Conservation (phyloP, 2,888 invertebrate genomes). For the Ashinkailepas kermadecensis region DNA sequence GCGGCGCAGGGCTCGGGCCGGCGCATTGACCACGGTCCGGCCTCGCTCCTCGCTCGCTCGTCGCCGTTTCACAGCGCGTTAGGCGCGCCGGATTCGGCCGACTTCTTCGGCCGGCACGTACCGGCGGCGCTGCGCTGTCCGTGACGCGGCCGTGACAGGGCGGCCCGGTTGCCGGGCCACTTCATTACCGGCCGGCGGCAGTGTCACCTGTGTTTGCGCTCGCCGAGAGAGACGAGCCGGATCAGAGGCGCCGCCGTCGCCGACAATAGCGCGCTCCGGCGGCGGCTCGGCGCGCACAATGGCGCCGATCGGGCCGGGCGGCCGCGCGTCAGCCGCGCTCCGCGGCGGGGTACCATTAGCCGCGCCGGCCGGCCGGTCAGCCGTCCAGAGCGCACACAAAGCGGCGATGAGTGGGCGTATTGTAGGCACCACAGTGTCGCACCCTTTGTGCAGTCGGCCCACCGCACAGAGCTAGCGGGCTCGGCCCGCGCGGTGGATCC, state of each 20-base stretch:
- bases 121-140: too few species aligned
- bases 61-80: neutral
- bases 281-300: neutral
- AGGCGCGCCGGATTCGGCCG: neutral
- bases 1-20: neutral
- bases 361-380: neutral
- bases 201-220: neutral
- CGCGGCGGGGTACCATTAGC: neutral
- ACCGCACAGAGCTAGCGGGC: neutral
- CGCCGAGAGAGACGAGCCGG: conserved; percentile 1
- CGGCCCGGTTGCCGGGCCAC: neutral
- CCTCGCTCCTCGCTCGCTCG: neutral
- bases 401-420: conserved; percentile 18
- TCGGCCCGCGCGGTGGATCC: neutral
- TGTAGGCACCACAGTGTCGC: conserved; percentile 2
- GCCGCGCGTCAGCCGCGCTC: neutral
- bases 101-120: neutral
- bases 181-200: conserved; percentile 4
- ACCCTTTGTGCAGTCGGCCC: neutral
- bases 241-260: conserved; percentile 3
- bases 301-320: neutral
- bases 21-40: neutral
- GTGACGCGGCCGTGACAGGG: neutral
- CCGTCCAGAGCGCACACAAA: conserved; percentile 5
- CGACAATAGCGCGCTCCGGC: neutral